Conservation (phyloP, 2,888 invertebrate genomes). For the Empis livida region DNA sequence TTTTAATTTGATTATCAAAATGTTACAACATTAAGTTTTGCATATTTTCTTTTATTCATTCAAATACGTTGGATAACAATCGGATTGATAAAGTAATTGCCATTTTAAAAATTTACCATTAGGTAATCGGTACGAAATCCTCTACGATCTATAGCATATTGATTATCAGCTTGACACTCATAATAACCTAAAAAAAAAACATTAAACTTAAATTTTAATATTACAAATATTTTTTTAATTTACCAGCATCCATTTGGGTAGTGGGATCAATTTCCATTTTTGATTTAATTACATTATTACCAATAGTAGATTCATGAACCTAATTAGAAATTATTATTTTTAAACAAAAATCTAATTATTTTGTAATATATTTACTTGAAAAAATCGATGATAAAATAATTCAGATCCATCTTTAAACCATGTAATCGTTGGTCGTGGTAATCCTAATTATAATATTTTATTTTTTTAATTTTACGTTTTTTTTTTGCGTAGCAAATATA, state of each 20-base stretch:
- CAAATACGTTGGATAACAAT: too few relatives aligned
- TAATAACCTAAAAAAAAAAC: conserved; percentile 42
- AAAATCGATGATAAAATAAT: conserved; percentile 75
- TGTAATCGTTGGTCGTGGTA: conserved; percentile 78
- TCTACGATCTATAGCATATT: conserved; percentile 78
- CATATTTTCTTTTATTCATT: too few relatives aligned
- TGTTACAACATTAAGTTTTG: too few relatives aligned
- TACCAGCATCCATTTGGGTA: conserved; percentile 89
- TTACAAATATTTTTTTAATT: neutral
- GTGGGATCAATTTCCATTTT: conserved; percentile 92
- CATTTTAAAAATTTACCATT: conserved; percentile 32
- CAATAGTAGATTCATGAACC: conserved; percentile 81
- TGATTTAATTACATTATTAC: conserved; percentile 69
- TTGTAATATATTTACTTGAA: conserved; percentile 50
- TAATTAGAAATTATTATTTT: conserved; percentile 23
- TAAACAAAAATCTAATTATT: neutral
- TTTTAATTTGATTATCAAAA: too few relatives aligned
- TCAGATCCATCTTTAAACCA: conserved; percentile 96
- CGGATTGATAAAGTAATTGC: too few relatives aligned
- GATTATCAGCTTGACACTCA: conserved; percentile 86
- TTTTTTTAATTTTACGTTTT: too few relatives aligned
- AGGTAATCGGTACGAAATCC: conserved; percentile 79
- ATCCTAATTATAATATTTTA: conserved; percentile 24
- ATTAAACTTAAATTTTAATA: neutral
- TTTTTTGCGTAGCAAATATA: neutral